A percentile compares a stretch with the other conserved stretches of the same genome.
These are phyloP conservation scores for Ashinkailepas kermadecensis DNA, from an alignment of 2,888 invertebrate species.

Conservation along the genomic window DNA sequence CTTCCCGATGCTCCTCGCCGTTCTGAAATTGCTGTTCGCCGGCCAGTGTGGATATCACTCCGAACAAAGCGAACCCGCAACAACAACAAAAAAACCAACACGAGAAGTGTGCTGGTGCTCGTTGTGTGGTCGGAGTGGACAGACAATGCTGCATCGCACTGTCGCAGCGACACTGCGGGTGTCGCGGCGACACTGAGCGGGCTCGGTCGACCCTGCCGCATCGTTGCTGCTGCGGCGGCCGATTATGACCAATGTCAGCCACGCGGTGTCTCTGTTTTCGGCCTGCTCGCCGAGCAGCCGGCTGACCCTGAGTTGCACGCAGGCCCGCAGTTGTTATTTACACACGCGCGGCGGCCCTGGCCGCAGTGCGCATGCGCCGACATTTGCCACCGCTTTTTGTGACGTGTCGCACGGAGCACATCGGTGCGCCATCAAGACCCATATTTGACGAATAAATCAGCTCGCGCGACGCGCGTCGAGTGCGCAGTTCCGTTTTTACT, in stretches of 20 bases:
- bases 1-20: too few species aligned
- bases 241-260: not conserved
- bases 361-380: not conserved
- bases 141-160: too few species aligned
- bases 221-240: too few species aligned
- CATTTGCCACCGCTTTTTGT: not conserved
- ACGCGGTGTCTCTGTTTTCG: not conserved
- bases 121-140: too few species aligned
- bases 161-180: too few species aligned
- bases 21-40: too few species aligned
- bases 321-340: not conserved
- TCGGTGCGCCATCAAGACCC: not conserved
- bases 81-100: too few species aligned
- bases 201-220: too few species aligned
- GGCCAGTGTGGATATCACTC: too few species aligned
- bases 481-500: not conserved
- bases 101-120: too few species aligned
- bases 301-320: not conserved
- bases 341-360: not conserved
- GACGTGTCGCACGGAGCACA: not conserved
- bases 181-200: too few species aligned
- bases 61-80: too few species aligned
- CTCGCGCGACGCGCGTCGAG: not conserved
- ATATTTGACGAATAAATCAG: slow-evolving; percentile 12
- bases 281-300: not conserved